These are phyloP conservation scores for Acleris literana DNA, from an alignment of 2,888 invertebrate genomes.

Conservation along the genomic window DNA sequence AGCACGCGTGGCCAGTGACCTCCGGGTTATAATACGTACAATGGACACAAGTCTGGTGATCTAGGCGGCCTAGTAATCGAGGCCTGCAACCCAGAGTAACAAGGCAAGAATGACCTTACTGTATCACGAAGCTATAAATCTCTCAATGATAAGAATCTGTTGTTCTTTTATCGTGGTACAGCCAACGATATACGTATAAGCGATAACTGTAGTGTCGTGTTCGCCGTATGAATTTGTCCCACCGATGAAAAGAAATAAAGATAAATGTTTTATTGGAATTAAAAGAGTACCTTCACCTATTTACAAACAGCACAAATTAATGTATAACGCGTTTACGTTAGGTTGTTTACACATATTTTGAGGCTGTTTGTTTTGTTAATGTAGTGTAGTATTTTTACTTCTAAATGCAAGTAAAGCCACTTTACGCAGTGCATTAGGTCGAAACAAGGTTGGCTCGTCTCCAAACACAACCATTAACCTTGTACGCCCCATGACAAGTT, in stretches of 20 bases:
- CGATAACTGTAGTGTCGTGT: too few relatives aligned
- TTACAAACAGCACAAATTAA: too few relatives aligned
- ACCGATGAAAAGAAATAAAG: too few relatives aligned
- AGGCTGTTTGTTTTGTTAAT: too few relatives aligned
- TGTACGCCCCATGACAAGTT: conserved; percentile 28
- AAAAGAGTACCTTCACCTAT: too few relatives aligned
- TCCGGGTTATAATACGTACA: conserved; percentile 1
- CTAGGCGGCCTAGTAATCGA: conserved; percentile 6
- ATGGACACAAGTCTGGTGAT: neutral
- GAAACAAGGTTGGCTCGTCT: conserved; percentile 18
- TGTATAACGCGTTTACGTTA: too few relatives aligned
- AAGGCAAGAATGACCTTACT: neutral
- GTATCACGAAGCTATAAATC: conserved; percentile 8
- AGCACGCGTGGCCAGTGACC: neutral
- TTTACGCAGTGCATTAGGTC: neutral
- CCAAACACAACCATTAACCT: conserved; percentile 28
- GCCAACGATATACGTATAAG: too few relatives aligned
- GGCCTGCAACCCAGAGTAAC: neutral
- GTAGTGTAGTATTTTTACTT: too few relatives aligned
- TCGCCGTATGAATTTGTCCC: too few relatives aligned
- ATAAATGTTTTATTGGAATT: too few relatives aligned
- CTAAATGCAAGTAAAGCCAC: neutral
- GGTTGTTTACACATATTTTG: too few relatives aligned
- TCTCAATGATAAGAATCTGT: neutral
- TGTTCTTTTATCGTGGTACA: neutral